Percentiles rank a stretch among this genome's conserved stretches.
Evolutionary conservation across 2,888 invertebrate genomes (phyloP).

Genomic region (Spilarctia lutea): DNA sequence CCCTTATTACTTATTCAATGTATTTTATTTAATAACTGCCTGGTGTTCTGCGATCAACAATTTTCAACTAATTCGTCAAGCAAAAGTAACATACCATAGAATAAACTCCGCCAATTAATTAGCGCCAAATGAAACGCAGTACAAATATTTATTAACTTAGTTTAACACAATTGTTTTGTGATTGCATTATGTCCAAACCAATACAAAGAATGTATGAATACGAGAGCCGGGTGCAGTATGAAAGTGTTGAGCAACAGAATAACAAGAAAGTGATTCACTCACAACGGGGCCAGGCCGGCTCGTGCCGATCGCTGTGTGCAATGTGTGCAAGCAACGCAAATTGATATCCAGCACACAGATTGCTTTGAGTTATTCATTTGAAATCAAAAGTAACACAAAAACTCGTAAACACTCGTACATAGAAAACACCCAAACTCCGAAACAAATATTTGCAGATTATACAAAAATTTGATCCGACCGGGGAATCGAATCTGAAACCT

Average conservation of each 20-base stretch:
- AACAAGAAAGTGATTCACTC: constrained; percentile 41
- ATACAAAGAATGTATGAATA: constrained; percentile 2
- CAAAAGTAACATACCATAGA: no score
- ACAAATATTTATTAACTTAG: not conserved
- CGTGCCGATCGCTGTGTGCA: not conserved
- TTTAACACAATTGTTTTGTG: not conserved
- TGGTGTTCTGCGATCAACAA: no score
- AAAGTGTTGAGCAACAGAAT: constrained; percentile 39
- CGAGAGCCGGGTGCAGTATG: not conserved
- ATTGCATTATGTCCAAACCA: not conserved
- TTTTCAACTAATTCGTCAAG: no score
- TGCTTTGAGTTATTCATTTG: not conserved
- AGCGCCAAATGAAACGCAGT: not conserved
- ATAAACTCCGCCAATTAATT: not conserved
- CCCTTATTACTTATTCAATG: not conserved
- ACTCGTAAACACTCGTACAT: no score
- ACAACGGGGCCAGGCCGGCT: constrained; percentile 30
- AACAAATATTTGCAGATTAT: no score
- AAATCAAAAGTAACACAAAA: not conserved
- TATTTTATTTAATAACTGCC: not conserved
- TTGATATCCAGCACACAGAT: constrained; percentile 4
- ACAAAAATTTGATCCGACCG: no score
- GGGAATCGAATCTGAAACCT: no score
- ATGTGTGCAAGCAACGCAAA: constrained; percentile 25
- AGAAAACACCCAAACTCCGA: no score